These are phyloP conservation scores for Loripinus fragilis DNA, from an alignment of 2,888 invertebrate species.

Conservation along the genomic window DNA sequence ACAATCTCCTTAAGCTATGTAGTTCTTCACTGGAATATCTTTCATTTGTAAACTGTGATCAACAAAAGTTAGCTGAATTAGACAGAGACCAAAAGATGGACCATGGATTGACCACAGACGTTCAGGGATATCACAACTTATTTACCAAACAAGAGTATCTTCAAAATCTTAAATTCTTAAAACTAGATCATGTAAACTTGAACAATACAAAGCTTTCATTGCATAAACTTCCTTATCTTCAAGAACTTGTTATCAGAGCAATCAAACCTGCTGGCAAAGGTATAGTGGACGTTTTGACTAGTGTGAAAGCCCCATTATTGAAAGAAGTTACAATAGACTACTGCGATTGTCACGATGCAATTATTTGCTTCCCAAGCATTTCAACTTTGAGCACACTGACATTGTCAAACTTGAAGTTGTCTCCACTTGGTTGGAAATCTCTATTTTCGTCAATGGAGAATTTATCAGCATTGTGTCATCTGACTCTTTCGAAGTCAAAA, in stretches of 20 bases:
- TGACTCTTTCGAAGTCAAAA: neutral
- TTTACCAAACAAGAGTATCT: neutral
- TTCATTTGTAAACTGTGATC: neutral
- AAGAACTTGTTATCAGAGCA: neutral
- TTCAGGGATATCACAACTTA: neutral
- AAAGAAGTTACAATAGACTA: constrained; percentile 2
- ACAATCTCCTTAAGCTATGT: neutral
- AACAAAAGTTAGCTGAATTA: neutral
- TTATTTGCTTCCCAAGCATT: neutral
- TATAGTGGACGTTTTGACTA: neutral
- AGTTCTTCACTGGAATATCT: neutral
- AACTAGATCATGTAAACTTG: constrained; percentile 1
- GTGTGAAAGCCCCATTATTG: neutral
- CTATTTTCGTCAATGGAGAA: neutral
- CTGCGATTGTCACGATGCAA: neutral
- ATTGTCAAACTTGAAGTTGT: neutral
- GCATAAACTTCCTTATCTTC: neutral
- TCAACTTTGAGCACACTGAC: neutral
- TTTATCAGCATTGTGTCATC: neutral
- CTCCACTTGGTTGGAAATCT: neutral
- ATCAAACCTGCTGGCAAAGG: neutral
- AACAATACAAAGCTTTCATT: too few species aligned
- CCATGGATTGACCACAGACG: neutral
- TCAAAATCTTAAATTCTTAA: neutral
- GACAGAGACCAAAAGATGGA: neutral